Evolutionary conservation across 2,797 vertebrate species (phyloP).

Genomic region (Poeciliopsis presidionis): DNA sequence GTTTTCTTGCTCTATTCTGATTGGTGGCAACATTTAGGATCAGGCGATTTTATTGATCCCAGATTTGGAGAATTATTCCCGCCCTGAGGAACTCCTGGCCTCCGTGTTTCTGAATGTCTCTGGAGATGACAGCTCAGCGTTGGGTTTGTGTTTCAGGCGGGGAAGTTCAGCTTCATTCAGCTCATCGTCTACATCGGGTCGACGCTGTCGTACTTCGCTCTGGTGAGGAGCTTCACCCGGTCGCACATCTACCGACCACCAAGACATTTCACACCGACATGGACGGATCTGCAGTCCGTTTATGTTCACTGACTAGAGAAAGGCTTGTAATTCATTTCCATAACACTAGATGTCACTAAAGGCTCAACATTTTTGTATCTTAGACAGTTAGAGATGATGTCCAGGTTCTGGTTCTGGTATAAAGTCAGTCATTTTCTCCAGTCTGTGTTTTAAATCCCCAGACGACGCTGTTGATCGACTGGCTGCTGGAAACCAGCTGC

Average conservation of each 20-base stretch:
- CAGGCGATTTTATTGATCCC: not conserved
- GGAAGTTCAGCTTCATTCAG: conserved; percentile 83
- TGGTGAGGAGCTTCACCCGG: conserved; percentile 76
- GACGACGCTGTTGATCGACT: conserved; percentile 82
- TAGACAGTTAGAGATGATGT: not conserved
- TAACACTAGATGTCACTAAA: not conserved
- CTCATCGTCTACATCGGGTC: conserved; percentile 85
- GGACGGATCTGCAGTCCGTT: not conserved
- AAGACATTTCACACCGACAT: not conserved
- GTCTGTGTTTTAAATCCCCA: conserved; percentile 39
- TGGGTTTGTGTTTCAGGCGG: conserved; percentile 77
- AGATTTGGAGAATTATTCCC: not conserved
- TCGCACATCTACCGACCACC: not conserved
- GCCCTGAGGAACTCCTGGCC: not conserved
- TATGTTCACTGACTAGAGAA: not conserved
- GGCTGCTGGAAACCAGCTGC: conserved; percentile 77
- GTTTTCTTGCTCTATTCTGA: not conserved
- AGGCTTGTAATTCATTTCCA: not conserved
- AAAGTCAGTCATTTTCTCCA: not conserved
- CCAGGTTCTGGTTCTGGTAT: not conserved
- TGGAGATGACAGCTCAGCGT: not conserved
- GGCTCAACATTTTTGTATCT: not conserved
- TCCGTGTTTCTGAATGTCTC: not conserved
- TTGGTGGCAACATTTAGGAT: not conserved
- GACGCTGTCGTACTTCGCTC: conserved; percentile 85